Conservation (phyloP, 2,113 vertebrate genomes). For the Epinephelus cyanopodus region DNA sequence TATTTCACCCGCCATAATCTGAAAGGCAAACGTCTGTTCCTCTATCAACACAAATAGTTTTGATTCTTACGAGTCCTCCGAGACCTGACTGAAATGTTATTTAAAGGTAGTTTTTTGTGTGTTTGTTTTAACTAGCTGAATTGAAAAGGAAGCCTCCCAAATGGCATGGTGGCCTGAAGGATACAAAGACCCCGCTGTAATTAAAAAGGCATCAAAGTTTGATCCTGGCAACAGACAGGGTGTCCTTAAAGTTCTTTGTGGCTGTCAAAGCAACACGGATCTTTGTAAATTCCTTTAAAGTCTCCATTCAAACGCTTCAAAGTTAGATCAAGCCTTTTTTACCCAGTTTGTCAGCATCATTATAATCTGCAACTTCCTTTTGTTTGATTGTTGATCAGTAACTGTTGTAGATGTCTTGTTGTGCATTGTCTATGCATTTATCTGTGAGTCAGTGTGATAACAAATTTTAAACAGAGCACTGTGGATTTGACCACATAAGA, state of each 20-base stretch:
- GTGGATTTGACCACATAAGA: too few species aligned
- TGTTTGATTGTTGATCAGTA: background rate
- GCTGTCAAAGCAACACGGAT: constrained; percentile 2
- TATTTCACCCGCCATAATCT: constrained; percentile 37
- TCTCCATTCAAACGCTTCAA: background rate
- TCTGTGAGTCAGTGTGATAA: background rate
- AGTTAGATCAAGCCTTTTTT: background rate
- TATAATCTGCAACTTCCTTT: background rate
- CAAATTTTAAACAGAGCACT: too few species aligned
- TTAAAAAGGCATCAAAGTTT: constrained; percentile 20
- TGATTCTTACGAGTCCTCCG: constrained; percentile 24
- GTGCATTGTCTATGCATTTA: background rate
- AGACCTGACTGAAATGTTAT: constrained; percentile 9
- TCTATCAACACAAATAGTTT: constrained; percentile 41
- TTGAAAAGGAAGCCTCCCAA: background rate
- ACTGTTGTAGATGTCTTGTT: background rate
- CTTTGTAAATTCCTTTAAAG: background rate
- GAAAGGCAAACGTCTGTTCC: constrained; percentile 30
- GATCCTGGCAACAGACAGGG: background rate
- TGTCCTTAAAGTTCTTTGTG: background rate
- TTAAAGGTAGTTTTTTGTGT: background rate
- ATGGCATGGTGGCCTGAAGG: background rate
- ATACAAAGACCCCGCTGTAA: constrained; percentile 18
- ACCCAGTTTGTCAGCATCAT: background rate
- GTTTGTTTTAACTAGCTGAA: background rate